These are phyloP conservation scores for Ecliptopera silaceata DNA, from an alignment of 2,888 invertebrate genomes.

Conservation along the genomic window DNA sequence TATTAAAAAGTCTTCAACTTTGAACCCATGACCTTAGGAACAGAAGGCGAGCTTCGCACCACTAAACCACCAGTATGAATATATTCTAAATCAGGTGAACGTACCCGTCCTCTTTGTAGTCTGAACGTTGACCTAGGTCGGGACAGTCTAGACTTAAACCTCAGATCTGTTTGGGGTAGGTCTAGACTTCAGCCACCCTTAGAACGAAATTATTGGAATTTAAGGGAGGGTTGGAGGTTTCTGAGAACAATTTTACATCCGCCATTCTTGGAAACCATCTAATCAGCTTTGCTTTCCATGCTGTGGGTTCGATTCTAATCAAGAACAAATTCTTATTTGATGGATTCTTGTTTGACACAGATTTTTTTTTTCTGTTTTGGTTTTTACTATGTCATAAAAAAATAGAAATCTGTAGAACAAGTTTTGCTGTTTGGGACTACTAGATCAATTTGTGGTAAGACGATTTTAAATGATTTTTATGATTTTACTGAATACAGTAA, in stretches of 20 bases:
- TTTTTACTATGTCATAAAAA: no score
- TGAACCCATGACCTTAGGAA: background rate
- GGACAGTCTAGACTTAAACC: constrained; percentile 48
- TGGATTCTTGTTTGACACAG: no score
- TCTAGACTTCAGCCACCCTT: constrained; percentile 6
- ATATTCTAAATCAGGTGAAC: constrained; percentile 26
- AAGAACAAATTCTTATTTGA: no score
- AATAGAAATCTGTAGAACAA: no score
- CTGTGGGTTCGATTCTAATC: no score
- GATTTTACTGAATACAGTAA: no score
- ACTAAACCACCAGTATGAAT: background rate
- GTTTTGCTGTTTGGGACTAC: no score
- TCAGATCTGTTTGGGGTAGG: constrained; percentile 21
- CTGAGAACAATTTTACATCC: background rate
- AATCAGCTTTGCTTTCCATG: no score
- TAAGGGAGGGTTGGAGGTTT: background rate
- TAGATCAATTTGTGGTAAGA: no score
- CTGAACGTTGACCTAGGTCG: constrained; percentile 65
- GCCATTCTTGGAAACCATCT: background rate
- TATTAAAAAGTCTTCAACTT: background rate
- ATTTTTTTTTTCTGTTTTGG: no score
- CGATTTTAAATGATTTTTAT: no score
- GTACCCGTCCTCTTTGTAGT: constrained; percentile 49
- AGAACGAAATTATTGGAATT: background rate
- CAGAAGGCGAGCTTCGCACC: background rate